Evolutionary conservation across 2,888 invertebrate species (phyloP).

Genomic region (Tyria jacobaeae): DNA sequence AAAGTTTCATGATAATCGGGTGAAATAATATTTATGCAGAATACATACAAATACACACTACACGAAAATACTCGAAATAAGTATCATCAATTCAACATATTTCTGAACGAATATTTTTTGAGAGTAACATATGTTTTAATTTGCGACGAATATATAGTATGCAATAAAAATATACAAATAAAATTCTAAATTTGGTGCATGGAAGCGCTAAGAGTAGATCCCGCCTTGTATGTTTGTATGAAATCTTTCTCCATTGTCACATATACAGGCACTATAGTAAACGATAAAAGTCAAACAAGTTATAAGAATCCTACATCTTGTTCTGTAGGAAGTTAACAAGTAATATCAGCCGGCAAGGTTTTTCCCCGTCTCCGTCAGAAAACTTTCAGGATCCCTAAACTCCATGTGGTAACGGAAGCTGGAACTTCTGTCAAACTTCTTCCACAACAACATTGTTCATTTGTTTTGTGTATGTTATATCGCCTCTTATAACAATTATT

Average conservation of each 20-base stretch:
- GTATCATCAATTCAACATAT: too few species aligned
- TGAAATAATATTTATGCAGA: too few species aligned
- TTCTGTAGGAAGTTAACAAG: slow-evolving; percentile 35
- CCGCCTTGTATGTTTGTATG: background rate
- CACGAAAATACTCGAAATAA: too few species aligned
- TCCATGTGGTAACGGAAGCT: background rate
- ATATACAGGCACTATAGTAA: too few species aligned
- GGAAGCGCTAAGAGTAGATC: too few species aligned
- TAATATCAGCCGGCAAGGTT: slow-evolving; percentile 35
- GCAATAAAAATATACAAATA: background rate
- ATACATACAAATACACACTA: too few species aligned
- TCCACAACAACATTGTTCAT: background rate
- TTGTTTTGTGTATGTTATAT: background rate
- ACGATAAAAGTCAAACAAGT: background rate
- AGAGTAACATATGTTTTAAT: too few species aligned
- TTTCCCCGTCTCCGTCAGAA: slow-evolving; percentile 17
- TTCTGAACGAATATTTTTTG: too few species aligned
- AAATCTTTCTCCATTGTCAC: background rate
- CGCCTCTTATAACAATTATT: background rate
- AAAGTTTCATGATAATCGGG: too few species aligned
- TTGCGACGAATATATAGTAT: too few species aligned
- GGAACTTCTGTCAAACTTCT: background rate
- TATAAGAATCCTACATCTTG: slow-evolving; percentile 7
- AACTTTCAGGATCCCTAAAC: slow-evolving; percentile 27
- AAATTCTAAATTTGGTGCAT: too few species aligned